These are phyloP conservation scores for Grammomys dolichurus DNA, from an alignment of 2,113 vertebrate genomes.

Conservation along the genomic window DNA sequence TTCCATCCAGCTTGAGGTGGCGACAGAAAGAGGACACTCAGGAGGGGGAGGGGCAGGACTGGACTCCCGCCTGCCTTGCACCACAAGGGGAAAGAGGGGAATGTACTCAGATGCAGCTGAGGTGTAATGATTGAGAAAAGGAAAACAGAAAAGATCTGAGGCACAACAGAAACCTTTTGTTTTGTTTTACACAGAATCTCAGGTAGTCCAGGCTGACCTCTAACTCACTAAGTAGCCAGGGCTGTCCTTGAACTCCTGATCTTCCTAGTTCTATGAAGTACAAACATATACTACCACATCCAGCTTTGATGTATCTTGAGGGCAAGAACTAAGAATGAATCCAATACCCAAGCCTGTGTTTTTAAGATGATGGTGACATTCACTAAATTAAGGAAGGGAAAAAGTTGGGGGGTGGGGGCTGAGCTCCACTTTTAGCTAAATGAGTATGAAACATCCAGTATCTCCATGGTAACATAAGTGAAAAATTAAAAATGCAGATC, in stretches of 20 bases:
- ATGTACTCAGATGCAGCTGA: background rate
- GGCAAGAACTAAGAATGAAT: background rate
- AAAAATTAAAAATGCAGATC: slow-evolving; percentile 13
- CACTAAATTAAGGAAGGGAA: slow-evolving; percentile 27
- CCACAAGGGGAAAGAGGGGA: too few species aligned
- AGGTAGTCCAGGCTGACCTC: background rate
- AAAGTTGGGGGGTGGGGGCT: background rate
- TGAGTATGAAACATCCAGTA: background rate
- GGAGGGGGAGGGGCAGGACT: background rate
- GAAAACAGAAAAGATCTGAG: background rate
- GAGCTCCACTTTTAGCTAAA: slow-evolving; percentile 9
- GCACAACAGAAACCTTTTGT: background rate
- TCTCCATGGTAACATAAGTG: background rate
- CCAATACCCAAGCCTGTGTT: background rate
- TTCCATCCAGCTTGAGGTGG: background rate
- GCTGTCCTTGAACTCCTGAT: background rate
- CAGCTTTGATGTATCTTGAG: background rate
- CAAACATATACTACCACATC: background rate
- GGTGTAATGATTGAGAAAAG: background rate
- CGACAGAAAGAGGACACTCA: background rate
- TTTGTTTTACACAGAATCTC: background rate
- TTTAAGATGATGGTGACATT: slow-evolving; percentile 26
- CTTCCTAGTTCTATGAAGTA: background rate
- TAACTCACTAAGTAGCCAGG: background rate
- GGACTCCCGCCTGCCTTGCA: background rate